Evolutionary conservation across 2,113 vertebrate genomes (phyloP).

Genomic region (Chionodraco myersi): DNA sequence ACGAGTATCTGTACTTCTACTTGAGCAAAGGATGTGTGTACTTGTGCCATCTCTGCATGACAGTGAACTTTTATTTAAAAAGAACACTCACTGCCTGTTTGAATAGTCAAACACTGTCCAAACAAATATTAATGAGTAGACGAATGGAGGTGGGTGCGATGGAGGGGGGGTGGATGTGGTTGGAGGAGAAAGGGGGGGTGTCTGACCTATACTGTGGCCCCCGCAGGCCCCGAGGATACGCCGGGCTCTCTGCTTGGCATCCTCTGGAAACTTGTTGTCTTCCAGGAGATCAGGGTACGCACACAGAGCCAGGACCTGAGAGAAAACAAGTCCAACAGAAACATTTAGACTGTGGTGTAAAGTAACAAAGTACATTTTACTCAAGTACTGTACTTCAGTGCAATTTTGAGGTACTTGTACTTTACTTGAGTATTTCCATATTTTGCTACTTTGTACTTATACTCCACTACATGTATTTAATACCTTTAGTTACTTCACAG

Average conservation of each 20-base stretch:
- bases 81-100: background rate
- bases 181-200: constrained; percentile 31
- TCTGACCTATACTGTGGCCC: constrained; percentile 88
- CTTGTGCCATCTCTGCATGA: background rate
- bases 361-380: too few species aligned
- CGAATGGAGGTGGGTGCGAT: background rate
- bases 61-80: constrained; percentile 41
- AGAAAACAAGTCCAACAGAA: background rate
- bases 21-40: too few species aligned
- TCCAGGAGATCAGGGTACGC: constrained; percentile 86
- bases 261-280: constrained; percentile 85
- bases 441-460: too few species aligned
- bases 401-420: too few species aligned
- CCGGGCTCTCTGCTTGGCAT: constrained; percentile 84
- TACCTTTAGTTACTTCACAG: too few species aligned
- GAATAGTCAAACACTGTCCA: background rate
- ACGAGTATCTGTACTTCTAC: too few species aligned
- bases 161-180: background rate
- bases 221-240: constrained; percentile 86
- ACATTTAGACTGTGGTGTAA: too few species aligned
- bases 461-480: too few species aligned
- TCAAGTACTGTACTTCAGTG: too few species aligned
- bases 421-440: too few species aligned
- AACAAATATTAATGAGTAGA: constrained; percentile 37
- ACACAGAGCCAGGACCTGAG: constrained; percentile 86